Base-by-base conservation (phyloP, 2,797 vertebrate species). In the Coendou prehensilis region DNA sequence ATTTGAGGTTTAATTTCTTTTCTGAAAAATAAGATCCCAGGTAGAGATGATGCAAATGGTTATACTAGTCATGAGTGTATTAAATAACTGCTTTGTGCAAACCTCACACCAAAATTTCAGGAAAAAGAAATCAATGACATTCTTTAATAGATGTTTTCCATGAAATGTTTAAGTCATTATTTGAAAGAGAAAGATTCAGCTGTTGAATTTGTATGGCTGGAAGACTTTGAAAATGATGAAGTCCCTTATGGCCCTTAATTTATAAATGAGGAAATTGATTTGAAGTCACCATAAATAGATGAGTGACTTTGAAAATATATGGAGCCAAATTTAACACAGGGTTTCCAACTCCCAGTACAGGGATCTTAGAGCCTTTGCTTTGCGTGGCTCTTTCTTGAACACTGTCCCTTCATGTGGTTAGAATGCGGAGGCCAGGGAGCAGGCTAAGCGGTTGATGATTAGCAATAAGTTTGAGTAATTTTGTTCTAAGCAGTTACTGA, bases 121-220 rank as follows among this genome's bases (percentile, higher is more conserved):
- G 47, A 83, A 56, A 93, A 63, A 69, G 83, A 75, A 91, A 76
- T 33, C 37, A 64, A 56, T 54, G 75, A 9, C 1, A 10, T 95
- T 87, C 54, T n/a, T 89, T 82, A 86, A 67, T 37, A 94, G 37
- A 84, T 92, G 54, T 73, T 75, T 94, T 94, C n/a, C 41, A 41
- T 90, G 81, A 67, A 86, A 45, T 82, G 50, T 80, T 91, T 37
- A 89, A 80, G 14, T 79, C 30, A 64, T 91, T 80, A 86, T 69
- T 87, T 82, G 52, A 87, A 83, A 59, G 14, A 52, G 28, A n/a
- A 81, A 83, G 79, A 80, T 50, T 45, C 9, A 81, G 30, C 57
- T 88, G 11, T 92, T 92, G 50, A 28, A 41, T 83, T 67, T 87
- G 10, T 88, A 22, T 81, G 45, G 64, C 6, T 67, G 57, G 78